Conservation (phyloP, 2,797 vertebrate species). For the Steatocranus sp. region DNA sequence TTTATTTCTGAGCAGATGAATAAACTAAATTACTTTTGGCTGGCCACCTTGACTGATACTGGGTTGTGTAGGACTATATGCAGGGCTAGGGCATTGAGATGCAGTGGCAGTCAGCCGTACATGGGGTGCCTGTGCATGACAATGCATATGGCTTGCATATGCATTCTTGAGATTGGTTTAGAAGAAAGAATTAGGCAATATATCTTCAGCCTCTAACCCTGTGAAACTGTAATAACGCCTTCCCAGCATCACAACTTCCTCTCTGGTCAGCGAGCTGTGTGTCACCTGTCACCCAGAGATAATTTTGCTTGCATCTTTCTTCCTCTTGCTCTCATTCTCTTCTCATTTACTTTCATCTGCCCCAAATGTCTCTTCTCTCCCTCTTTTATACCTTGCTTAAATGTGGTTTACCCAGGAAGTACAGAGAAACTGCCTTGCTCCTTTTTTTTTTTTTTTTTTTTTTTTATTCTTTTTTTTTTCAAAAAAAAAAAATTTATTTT, state of each 20-base stretch:
- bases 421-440: conserved; percentile 9
- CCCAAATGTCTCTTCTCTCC: not conserved
- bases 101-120: not conserved
- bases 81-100: not conserved
- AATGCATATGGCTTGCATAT: not conserved
- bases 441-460: too few relatives aligned
- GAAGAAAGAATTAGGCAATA: conserved; percentile 48
- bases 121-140: not conserved
- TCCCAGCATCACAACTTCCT: conserved; percentile 61
- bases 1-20: conserved; percentile 40
- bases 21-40: conserved; percentile 25
- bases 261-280: conserved; percentile 60
- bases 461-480: too few relatives aligned
- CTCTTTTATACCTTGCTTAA: not conserved
- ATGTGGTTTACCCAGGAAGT: conserved; percentile 41
- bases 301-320: conserved; percentile 5
- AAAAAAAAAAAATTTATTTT: too few relatives aligned
- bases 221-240: conserved; percentile 48
- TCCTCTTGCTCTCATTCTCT: conserved; percentile 4
- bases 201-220: conserved; percentile 16
- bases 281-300: conserved; percentile 58
- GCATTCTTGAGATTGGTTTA: conserved; percentile 4
- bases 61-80: not conserved
- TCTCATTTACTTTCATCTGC: conserved; percentile 42
- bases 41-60: not conserved